Evolutionary conservation across 2,113 vertebrate species (phyloP), one percentile per base, ranked within the genome.

Genomic region (Hyaena hyaena): DNA sequence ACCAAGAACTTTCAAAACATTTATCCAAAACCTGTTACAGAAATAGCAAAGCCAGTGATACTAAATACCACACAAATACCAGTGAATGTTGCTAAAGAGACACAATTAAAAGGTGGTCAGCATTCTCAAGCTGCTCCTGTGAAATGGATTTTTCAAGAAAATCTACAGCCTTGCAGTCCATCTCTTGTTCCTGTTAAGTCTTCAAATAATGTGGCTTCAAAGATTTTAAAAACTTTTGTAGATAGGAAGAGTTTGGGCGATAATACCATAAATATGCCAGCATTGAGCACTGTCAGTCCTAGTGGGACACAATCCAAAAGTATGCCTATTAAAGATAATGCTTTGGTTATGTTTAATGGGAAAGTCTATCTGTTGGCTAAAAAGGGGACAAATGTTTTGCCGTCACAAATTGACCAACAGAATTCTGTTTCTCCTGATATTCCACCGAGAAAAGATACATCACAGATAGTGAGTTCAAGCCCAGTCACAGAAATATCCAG

Each of bases 81-180:
- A 81, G 31, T 28, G 85, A 86, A 45, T 35, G 90, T 97, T 88
- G 81, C 95, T 65, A 45, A 97, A 14, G 93, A 96, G 77, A 61
- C 96, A 6, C 93, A 93, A 28, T n/a, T 95, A 21, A 91, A 97
- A 7, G 69, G 98, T 65, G 98, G 98, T 80, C 92, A 98, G 65
- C 97, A 98, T 82, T 89, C 96, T 92, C 97, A 98, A 79, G 97
- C 96, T 58, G 89, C 98, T 76, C 99, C 99, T 17, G 98, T 99
- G 95, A 99, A 99, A 96, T 99, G 99, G 99, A 98, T 99, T 6
- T 99, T 99, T 96, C 99, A 99, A 93, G 99, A 99, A 93, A 98
- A 93, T 10, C 97, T 98, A 9, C 96, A 97, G 6, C 80, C 95
- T 3, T 58, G 81, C 16, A 82, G 98, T 23, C 95, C 98, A 43